Evolutionary conservation across 1,140 invertebrate genomes (phyloP).

Genomic region (Ips typographus): DNA sequence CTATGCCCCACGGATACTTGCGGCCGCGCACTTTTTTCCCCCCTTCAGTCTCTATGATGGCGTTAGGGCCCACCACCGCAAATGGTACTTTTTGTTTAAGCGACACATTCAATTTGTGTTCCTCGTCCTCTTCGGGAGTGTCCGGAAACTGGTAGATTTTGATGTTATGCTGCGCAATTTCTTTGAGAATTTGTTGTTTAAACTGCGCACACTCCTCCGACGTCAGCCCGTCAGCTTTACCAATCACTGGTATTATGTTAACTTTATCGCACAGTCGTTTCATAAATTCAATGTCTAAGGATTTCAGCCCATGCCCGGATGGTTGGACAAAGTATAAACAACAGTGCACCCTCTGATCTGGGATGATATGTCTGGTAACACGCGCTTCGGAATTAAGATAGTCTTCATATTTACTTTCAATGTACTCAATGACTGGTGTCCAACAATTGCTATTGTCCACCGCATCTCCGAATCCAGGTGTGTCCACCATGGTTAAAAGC

Average conservation of each 20-base stretch:
- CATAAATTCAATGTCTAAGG: slow-evolving; percentile 98
- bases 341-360: slow-evolving; percentile 94
- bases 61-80: slow-evolving; percentile 98
- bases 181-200: slow-evolving; percentile 97
- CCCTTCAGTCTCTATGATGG: slow-evolving; percentile 88
- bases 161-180: slow-evolving; percentile 97
- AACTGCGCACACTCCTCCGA: slow-evolving; percentile 94
- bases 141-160: slow-evolving; percentile 99
- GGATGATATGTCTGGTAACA: slow-evolving; percentile 77
- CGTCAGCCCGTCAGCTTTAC: slow-evolving; percentile 98
- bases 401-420: slow-evolving; percentile 97
- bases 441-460: slow-evolving; percentile 98
- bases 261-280: slow-evolving; percentile 97
- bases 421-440: slow-evolving; percentile 96
- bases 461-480: slow-evolving; percentile 97
- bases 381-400: slow-evolving; percentile 90
- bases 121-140: slow-evolving; percentile 73
- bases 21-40: slow-evolving; percentile 80
- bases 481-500: slow-evolving; percentile 90
- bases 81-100: slow-evolving; percentile 90
- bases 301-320: slow-evolving; percentile 94
- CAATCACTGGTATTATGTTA: slow-evolving; percentile 98
- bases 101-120: slow-evolving; percentile 70
- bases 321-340: slow-evolving; percentile 99
- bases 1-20: slow-evolving; percentile 97